These are phyloP conservation scores for Cepaea nemoralis DNA, from an alignment of 1,140 invertebrate genomes.

Conservation along the genomic window DNA sequence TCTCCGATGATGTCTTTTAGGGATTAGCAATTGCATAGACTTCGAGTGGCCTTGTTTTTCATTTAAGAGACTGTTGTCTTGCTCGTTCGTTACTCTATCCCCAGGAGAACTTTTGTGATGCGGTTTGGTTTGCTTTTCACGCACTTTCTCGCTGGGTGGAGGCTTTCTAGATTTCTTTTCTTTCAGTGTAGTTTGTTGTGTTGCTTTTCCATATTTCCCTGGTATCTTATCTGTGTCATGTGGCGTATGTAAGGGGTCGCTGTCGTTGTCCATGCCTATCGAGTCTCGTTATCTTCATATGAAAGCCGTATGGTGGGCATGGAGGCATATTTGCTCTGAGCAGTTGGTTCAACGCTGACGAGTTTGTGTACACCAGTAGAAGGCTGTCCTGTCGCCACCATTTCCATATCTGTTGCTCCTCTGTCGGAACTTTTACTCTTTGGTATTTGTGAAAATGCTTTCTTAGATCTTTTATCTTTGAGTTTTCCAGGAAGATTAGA, in stretches of 20 bases:
- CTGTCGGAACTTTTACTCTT: background rate
- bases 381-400: background rate
- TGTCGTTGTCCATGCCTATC: background rate
- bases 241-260: background rate
- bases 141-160: conserved; percentile 2
- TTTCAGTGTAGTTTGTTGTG: no score
- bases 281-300: conserved; percentile 18
- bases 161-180: no score
- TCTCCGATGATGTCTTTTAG: background rate
- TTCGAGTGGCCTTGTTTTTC: background rate
- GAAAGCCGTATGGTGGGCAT: background rate
- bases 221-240: background rate
- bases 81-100: no score
- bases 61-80: no score
- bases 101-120: background rate
- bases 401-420: background rate
- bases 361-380: background rate
- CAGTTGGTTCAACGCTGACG: background rate
- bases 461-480: background rate
- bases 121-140: background rate
- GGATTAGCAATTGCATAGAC: conserved; percentile 6
- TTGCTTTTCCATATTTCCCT: conserved; percentile 14
- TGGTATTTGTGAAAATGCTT: background rate
- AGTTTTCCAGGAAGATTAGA: background rate
- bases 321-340: background rate